Percentiles rank a stretch among this genome's conserved stretches.
Conservation (phyloP, 1,140 invertebrate species). For the Theocolax elegans region DNA sequence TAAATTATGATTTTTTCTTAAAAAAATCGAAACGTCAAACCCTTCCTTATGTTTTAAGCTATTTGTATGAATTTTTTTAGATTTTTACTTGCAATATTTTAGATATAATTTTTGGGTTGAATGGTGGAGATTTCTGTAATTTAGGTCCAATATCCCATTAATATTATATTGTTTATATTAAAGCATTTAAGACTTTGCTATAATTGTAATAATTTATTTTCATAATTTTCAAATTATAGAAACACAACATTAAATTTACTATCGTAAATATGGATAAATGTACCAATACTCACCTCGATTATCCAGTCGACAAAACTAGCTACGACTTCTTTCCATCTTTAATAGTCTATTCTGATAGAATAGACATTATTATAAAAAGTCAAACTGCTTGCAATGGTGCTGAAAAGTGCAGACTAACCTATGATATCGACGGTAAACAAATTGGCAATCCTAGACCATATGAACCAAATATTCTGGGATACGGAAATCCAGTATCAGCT, state of each 20-base stretch:
- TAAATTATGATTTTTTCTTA: no score
- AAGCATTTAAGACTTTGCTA: no score
- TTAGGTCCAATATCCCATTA: no score
- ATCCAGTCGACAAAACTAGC: background rate
- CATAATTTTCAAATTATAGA: background rate
- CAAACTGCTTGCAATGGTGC: background rate
- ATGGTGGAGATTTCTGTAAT: no score
- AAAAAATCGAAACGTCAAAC: no score
- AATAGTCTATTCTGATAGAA: background rate
- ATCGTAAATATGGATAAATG: background rate
- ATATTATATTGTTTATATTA: no score
- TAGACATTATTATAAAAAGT: slow-evolving; percentile 11
- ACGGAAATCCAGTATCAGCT: background rate
- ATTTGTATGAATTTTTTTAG: no score
- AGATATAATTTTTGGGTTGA: no score
- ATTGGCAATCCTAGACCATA: background rate
- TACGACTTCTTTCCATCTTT: background rate
- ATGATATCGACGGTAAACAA: slow-evolving; percentile 1
- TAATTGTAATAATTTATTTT: background rate
- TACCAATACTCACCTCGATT: background rate
- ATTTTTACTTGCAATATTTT: no score
- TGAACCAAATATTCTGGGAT: background rate
- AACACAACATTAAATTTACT: background rate
- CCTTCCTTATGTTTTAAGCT: no score
- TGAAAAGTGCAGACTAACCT: background rate